Base-by-base conservation (phyloP, 2,888 invertebrate species). In the Octonoba sinensis region DNA sequence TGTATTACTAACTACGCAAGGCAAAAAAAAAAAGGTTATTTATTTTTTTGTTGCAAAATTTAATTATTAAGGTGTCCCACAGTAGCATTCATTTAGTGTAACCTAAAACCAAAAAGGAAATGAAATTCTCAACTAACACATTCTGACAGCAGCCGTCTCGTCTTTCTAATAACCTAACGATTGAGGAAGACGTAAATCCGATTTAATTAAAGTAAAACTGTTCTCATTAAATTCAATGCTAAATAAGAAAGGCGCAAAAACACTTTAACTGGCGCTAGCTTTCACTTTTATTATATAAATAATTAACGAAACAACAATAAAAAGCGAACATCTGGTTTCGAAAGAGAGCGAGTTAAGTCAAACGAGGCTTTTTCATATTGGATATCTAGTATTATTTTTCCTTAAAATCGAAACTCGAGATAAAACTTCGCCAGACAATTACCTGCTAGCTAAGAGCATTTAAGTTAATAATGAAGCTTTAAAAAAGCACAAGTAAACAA, bases 191-290 rank as follows among this genome's bases (percentile, higher is more conserved):
- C 75, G 66, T 75, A 75, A 75, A 75, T 75, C 75, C 60, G 67
- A 67, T 75, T 75, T 75, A 75, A 75, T 75, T 69, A 75, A 75
- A 75, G 69, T 75, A 75, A 75, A 75, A 75, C 67, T 67, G 60
- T 69, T 75, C 75, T 60, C 59, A 75, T 75, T 67, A 75, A 67
- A 67, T 67, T 75, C 75, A 75, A 60, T 75, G 47, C 54, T 49
- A 60, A 75, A 67, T 75, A 60, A 60, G 46, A 75, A 46, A 67
- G 20, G 54, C 67, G 75, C 20, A 66, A 75, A 75, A 69, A 69
- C 67, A 67, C 60, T 49, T 67, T 64, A 67, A 51, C 60, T 47
- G 27, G 47, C 22, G 22, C 60, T 75, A 51, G 54, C 36, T 60
- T 75, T 66, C 47, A 47, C 66, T 59, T 64, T 75, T 75, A 75